Percentiles rank a stretch among this genome's conserved stretches.
phyloP scores from a whole-genome alignment of 2,113 vertebrate species.

The Poeciliopsis prolifica region DNA sequence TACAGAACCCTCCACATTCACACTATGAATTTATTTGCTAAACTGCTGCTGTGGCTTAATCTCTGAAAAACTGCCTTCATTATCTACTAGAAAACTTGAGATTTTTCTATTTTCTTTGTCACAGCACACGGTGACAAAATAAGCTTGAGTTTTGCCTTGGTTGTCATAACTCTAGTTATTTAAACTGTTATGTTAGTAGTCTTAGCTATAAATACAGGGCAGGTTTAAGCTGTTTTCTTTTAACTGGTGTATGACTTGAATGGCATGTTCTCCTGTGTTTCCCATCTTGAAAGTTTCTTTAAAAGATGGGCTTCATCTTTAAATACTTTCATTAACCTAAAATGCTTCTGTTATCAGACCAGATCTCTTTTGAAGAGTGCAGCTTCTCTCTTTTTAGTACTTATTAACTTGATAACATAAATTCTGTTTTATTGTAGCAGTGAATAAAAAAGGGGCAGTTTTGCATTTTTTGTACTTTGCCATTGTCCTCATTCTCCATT shows the following conservation, averaged over 20 bases:
- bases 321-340: not conserved
- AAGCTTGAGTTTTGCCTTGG: not conserved
- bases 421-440: not conserved
- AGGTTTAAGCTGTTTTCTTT: not conserved
- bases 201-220: not conserved
- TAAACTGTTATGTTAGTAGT: not conserved
- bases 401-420: not conserved
- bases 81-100: not conserved
- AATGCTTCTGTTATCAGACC: not conserved
- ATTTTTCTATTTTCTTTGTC: not conserved
- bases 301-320: not conserved
- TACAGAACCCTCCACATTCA: not conserved
- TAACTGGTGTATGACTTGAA: not conserved
- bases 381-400: too few species aligned
- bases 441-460: not conserved
- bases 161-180: too few species aligned
- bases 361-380: too few species aligned
- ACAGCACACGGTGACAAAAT: not conserved
- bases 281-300: not conserved
- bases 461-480: not conserved
- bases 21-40: not conserved
- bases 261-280: not conserved
- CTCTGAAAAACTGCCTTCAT: not conserved
- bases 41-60: too few species aligned
- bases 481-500: not conserved